These are phyloP conservation scores for Daktulosphaira vitifoliae DNA, from an alignment of 1,140 invertebrate genomes.

Conservation along the genomic window DNA sequence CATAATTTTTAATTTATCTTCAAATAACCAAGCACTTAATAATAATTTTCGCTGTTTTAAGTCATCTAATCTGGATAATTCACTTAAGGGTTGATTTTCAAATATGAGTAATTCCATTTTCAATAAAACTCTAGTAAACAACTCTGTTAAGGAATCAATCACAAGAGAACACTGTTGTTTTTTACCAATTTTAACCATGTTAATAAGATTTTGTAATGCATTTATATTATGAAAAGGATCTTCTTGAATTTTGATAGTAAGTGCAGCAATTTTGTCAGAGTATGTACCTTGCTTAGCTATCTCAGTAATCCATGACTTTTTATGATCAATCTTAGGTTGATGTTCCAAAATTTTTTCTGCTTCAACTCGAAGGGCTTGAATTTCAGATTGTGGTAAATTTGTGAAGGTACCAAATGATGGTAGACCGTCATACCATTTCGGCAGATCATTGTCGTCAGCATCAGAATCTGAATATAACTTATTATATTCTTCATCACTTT, in stretches of 20 bases:
- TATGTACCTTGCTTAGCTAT: conserved; percentile 70
- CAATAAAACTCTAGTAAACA: conserved; percentile 68
- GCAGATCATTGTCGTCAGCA: conserved; percentile 4
- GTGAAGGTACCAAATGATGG: neutral
- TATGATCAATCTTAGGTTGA: neutral
- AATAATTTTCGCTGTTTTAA: conserved; percentile 44
- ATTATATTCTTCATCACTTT: neutral
- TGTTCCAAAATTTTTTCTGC: conserved; percentile 33
- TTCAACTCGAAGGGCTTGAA: conserved; percentile 25
- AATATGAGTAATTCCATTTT: conserved; percentile 67
- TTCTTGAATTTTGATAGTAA: conserved; percentile 72
- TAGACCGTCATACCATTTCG: conserved; percentile 11
- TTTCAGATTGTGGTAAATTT: conserved; percentile 4
- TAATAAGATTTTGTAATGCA: conserved; percentile 60
- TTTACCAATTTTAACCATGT: conserved; percentile 71
- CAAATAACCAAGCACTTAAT: conserved; percentile 62
- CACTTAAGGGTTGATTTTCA: conserved; percentile 53
- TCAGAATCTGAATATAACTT: conserved; percentile 12
- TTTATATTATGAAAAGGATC: conserved; percentile 70
- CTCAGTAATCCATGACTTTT: conserved; percentile 62
- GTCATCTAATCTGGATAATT: conserved; percentile 40
- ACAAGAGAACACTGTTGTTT: conserved; percentile 55
- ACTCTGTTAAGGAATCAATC: conserved; percentile 60
- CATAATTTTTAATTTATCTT: conserved; percentile 67
- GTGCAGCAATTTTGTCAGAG: conserved; percentile 77